These are phyloP conservation scores for Malacosoma neustria DNA, from an alignment of 2,888 invertebrate species.

Conservation along the genomic window DNA sequence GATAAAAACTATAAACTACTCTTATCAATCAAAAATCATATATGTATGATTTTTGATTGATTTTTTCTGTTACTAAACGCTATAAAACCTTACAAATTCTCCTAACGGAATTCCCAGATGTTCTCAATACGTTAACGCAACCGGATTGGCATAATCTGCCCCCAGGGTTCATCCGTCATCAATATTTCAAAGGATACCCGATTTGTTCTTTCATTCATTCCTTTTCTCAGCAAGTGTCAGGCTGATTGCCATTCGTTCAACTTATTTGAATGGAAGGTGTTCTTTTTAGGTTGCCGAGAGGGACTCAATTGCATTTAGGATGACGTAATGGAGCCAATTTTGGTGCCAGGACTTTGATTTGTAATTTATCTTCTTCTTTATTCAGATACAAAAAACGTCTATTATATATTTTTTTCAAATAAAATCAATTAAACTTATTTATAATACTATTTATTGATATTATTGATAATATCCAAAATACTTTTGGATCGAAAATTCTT, in stretches of 20 bases:
- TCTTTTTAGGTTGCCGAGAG: neutral
- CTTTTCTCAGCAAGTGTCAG: conserved; percentile 26
- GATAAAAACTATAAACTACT: no score
- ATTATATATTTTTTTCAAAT: no score
- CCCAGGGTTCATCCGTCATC: conserved; percentile 48
- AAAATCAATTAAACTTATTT: no score
- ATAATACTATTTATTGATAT: no score
- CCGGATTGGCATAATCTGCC: conserved; percentile 43
- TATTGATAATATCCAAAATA: no score
- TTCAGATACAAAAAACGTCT: no score
- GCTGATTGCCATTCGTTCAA: conserved; percentile 36
- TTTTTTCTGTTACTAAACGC: no score
- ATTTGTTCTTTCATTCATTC: conserved; percentile 35
- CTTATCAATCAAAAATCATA: no score
- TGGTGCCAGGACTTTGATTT: no score
- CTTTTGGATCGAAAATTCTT: no score
- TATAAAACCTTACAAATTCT: conserved; percentile 41
- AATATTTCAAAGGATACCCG: conserved; percentile 46
- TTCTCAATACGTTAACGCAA: conserved; percentile 34
- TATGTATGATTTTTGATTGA: no score
- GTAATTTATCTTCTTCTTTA: no score
- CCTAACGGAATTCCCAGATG: conserved; percentile 31
- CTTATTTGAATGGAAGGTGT: conserved; percentile 27
- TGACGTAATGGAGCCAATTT: neutral
- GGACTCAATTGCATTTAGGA: neutral